phyloP scores from a whole-genome alignment of 2,113 vertebrate species.

The Pygathrix nemaeus region DNA sequence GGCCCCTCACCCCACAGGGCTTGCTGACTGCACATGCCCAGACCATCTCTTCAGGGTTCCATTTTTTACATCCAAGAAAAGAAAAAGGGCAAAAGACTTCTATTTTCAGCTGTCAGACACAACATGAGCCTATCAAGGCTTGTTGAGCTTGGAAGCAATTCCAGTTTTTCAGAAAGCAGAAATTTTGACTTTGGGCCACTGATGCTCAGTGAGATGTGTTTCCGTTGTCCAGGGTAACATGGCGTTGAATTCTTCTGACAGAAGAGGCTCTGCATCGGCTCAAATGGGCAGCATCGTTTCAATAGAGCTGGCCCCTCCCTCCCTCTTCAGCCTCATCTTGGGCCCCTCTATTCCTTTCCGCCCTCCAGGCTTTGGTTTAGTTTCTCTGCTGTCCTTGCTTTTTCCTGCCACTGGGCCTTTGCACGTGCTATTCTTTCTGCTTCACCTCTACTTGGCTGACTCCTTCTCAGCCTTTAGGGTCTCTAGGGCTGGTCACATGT shows the following conservation, averaged over 20 bases:
- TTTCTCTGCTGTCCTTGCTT: background rate
- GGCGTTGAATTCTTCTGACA: background rate
- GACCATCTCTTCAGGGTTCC: background rate
- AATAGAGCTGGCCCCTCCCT: background rate
- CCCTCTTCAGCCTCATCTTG: background rate
- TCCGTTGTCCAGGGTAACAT: background rate
- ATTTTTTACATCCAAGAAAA: background rate
- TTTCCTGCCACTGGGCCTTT: background rate
- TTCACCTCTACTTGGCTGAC: background rate
- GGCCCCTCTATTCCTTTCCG: background rate
- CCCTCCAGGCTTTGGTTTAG: background rate
- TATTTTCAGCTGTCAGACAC: constrained; percentile 25
- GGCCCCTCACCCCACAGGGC: background rate
- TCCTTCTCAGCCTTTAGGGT: no score
- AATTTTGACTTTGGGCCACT: constrained; percentile 20
- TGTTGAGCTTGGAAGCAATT: background rate
- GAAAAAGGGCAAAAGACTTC: constrained; percentile 13
- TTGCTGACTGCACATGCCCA: background rate
- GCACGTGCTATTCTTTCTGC: background rate
- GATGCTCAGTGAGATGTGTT: background rate
- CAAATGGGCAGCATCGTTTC: background rate
- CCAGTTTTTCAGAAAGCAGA: background rate
- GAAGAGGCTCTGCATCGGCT: background rate
- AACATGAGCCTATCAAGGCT: background rate
- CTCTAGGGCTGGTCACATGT: background rate